phyloP scores from a whole-genome alignment of 2,113 vertebrate genomes.

The Macroglossus sobrinus region DNA sequence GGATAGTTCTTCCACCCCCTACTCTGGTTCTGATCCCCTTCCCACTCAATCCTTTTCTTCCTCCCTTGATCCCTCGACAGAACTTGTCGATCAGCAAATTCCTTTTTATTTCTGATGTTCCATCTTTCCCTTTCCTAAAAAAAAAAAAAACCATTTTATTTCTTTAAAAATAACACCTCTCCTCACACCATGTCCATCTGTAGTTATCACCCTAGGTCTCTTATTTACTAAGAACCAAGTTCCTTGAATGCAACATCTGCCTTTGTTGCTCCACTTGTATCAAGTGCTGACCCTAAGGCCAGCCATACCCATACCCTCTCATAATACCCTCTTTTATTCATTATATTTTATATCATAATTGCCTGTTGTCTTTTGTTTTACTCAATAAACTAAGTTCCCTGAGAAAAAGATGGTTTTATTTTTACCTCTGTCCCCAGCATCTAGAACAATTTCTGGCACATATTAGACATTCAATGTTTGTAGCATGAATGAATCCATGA shows the following conservation, averaged over 20 bases:
- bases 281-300: neutral
- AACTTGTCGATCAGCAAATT: neutral
- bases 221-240: neutral
- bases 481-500: neutral
- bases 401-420: neutral
- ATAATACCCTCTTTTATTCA: neutral
- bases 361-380: neutral
- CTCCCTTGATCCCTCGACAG: rapidly evolving
- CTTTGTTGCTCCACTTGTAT: neutral
- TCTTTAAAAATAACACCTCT: neutral
- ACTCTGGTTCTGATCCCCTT: neutral
- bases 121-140: neutral
- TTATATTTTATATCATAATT: neutral
- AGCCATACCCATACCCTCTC: neutral
- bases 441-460: neutral
- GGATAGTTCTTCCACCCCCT: neutral
- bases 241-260: neutral
- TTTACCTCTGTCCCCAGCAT: neutral
- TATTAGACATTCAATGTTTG: neutral
- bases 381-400: neutral
- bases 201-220: neutral
- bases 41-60: neutral
- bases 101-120: neutral
- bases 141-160: neutral
- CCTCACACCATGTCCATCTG: neutral